Conservation (phyloP, 2,113 vertebrate genomes). For the Martes martes region DNA sequence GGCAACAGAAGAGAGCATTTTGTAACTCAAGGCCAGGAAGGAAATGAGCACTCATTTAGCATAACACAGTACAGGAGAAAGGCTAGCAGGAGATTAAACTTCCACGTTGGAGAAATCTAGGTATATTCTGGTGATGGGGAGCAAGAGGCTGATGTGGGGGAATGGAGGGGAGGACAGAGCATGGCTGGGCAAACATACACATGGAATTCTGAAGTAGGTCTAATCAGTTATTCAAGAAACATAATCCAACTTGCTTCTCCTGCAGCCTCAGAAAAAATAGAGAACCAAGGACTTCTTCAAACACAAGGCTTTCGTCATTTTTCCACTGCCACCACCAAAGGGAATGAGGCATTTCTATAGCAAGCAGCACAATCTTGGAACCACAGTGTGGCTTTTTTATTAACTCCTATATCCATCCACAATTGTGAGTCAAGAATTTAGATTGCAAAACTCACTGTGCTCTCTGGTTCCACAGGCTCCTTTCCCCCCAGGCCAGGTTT, state of each 20-base stretch:
- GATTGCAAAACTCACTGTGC: slow-evolving; percentile 33
- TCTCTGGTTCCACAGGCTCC: background rate
- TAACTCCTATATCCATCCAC: slow-evolving; percentile 11
- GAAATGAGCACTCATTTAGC: slow-evolving; percentile 49
- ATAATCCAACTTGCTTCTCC: background rate
- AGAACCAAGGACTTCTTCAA: slow-evolving; percentile 35
- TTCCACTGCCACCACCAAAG: slow-evolving; percentile 16
- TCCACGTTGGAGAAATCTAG: background rate
- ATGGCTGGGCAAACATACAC: background rate
- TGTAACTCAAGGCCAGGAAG: slow-evolving; percentile 46
- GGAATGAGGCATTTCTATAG: slow-evolving; percentile 19
- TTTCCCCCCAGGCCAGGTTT: background rate
- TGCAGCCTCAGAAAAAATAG: background rate
- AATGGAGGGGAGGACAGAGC: background rate
- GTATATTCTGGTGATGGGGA: background rate
- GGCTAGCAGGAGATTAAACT: slow-evolving; percentile 39
- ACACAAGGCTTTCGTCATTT: background rate
- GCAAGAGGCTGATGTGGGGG: background rate
- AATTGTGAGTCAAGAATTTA: slow-evolving; percentile 29
- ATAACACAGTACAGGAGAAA: slow-evolving; percentile 46
- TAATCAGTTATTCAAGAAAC: slow-evolving; percentile 19
- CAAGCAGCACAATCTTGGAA: background rate
- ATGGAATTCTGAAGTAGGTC: background rate
- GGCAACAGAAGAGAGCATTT: slow-evolving; percentile 53
- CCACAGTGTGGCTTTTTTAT: background rate